A percentile compares a stretch with the other conserved stretches of the same genome.
Evolutionary conservation across 2,797 vertebrate species (phyloP).

Genomic region (Schizopygopsis malacanthus): DNA sequence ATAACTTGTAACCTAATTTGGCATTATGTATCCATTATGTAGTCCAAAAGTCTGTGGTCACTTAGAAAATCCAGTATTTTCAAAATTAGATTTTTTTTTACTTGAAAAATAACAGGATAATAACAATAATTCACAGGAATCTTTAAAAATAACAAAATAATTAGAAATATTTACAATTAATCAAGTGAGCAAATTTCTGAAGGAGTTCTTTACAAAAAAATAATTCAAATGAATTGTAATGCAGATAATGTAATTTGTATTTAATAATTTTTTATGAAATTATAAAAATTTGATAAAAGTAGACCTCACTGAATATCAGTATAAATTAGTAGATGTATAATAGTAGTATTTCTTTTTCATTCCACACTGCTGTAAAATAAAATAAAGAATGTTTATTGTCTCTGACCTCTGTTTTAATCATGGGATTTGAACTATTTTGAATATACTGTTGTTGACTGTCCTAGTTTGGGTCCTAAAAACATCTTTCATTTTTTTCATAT

Average conservation of each 20-base stretch:
- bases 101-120: too few species aligned
- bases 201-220: neutral
- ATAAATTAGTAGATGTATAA: neutral
- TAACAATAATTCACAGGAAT: too few species aligned
- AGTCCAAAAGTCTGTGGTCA: neutral
- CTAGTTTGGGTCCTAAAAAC: neutral
- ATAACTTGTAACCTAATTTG: neutral
- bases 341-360: neutral
- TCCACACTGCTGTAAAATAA: neutral
- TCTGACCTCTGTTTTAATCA: neutral
- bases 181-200: neutral
- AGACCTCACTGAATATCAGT: neutral
- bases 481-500: slow-evolving; percentile 13
- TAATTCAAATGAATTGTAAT: neutral
- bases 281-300: neutral
- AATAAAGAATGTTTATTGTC: neutral
- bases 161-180: neutral
- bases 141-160: too few species aligned
- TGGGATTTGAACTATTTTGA: neutral
- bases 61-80: neutral
- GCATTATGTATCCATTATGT: neutral
- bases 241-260: neutral
- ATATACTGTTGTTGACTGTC: slow-evolving; percentile 3
- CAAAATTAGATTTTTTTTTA: neutral
- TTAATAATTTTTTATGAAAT: neutral